Conservation (phyloP, 2,797 vertebrate species). For the Oreochromis mossambicus region DNA sequence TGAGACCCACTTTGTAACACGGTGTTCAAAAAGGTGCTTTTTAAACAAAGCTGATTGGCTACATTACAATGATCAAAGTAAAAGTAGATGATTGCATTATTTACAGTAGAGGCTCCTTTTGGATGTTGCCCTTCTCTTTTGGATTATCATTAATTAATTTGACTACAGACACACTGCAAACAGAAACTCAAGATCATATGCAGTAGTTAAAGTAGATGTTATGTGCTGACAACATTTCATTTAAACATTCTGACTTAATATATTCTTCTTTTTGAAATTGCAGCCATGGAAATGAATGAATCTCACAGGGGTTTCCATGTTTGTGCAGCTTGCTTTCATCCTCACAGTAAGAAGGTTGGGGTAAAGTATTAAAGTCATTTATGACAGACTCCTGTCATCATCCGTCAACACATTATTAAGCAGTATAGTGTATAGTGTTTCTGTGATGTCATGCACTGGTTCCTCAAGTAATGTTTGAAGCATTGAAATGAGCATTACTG, state of each 20-base stretch:
- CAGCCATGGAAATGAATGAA: not conserved
- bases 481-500: not conserved
- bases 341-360: not conserved
- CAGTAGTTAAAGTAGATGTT: not conserved
- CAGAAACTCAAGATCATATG: not conserved
- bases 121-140: not conserved
- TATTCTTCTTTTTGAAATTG: not conserved
- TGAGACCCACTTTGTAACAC: not conserved
- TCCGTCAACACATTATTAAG: accelerated
- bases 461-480: not conserved
- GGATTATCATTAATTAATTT: not conserved
- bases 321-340: not conserved
- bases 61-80: not conserved
- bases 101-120: not conserved
- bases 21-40: not conserved
- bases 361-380: not conserved
- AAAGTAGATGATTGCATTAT: accelerated
- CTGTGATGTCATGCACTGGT: not conserved
- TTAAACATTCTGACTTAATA: not conserved
- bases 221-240: not conserved
- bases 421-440: too few relatives aligned
- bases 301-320: not conserved
- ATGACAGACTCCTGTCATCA: not conserved
- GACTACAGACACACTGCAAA: not conserved
- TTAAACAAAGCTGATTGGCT: not conserved